Base-by-base conservation (phyloP, 2,113 vertebrate species). In the Agapornis roseicollis region DNA sequence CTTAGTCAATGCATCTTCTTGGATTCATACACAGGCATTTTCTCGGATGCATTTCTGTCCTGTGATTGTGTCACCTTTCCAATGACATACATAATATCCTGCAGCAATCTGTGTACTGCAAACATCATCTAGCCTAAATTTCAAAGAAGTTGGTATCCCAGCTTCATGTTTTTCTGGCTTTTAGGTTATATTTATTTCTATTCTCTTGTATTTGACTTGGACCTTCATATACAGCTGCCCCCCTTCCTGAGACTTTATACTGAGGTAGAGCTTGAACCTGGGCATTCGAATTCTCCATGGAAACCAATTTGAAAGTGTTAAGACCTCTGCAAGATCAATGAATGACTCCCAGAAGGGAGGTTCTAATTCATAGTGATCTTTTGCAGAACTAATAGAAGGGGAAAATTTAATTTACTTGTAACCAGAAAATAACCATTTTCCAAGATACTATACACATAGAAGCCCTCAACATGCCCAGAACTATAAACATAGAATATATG, bases 351-450 rank as follows among this genome's bases (percentile, higher is more conserved):
- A 52, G 9, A 93, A 94, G 89, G 53, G 88, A 82, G 56, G 64
- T 91, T 83, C 61, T 90, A 91, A 95, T 91, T 86, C 11, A 0
- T 37, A 74, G 82, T 80, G 88, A 90, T 96, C 79, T 96, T 96
- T 68, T 90, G 76, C 93, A 94, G 89, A 86, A 69, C 71, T 96
- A 90, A 85, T 83, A 78, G 88, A 68, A 80, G 16, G 55, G 42
- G 72, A 91, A 82, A 85, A 94, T 91, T 76, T 76, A 87, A 92
- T 90, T 97, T 95, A 84, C 56, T 89, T 61, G 65, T 84, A 92
- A 79, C 61, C 58, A 80, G 85, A 93, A 88, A 88, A 58, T 52
- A 94, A 87, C 81, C 3, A 39, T 94, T 95, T 88, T 90, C 73
- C 52, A 77, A 50, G 25, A 68, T 87, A 15, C 52, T 93, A 92